These are phyloP conservation scores for Hippocampus barbouri DNA, from an alignment of 2,113 vertebrate species.

Conservation along the genomic window DNA sequence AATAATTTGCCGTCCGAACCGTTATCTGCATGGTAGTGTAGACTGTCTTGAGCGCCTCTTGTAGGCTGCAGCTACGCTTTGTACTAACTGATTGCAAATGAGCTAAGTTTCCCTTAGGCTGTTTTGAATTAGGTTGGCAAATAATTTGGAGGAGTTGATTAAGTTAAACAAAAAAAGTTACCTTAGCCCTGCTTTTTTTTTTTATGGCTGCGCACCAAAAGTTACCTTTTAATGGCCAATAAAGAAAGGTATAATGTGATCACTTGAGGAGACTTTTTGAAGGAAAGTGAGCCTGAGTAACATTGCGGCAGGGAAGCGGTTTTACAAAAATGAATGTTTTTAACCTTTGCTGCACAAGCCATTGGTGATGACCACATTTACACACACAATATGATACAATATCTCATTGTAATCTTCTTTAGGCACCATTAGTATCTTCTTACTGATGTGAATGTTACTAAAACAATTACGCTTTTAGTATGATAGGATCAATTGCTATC, in stretches of 20 bases:
- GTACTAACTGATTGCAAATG: neutral
- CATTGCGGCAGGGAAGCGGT: neutral
- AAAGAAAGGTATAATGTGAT: neutral
- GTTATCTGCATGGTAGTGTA: neutral
- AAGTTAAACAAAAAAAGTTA: neutral
- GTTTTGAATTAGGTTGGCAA: slow-evolving; percentile 6
- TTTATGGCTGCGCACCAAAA: neutral
- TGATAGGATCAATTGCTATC: too few species aligned
- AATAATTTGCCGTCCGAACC: neutral
- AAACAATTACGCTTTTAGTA: too few species aligned
- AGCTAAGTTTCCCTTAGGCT: neutral
- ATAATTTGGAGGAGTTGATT: slow-evolving; percentile 2
- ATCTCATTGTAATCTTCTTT: neutral
- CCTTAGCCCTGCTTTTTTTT: neutral
- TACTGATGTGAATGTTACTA: neutral
- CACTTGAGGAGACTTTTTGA: neutral
- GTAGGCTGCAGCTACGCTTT: neutral
- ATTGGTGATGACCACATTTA: neutral
- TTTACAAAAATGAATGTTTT: neutral
- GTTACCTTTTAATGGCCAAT: neutral
- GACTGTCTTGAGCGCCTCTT: neutral
- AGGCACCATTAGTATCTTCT: neutral
- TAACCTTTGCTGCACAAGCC: neutral
- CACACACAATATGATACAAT: neutral
- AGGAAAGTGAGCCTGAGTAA: neutral